Base-by-base conservation (phyloP, 2,113 vertebrate genomes). In the Leptodactylus fuscus region DNA sequence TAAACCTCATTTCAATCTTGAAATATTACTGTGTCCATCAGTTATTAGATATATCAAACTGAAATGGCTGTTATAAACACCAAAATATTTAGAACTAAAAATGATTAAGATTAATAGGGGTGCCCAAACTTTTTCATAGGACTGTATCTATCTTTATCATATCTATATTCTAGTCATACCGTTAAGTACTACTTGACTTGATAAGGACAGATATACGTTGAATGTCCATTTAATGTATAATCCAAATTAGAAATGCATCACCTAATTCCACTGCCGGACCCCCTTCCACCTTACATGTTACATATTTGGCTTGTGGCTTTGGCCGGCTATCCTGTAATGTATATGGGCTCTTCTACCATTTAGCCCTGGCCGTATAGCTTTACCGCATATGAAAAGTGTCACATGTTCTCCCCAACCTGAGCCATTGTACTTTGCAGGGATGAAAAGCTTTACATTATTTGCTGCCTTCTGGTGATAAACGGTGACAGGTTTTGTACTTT, bases 401-500 rank as follows among this genome's bases (percentile, higher is more conserved):
- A 24, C 24, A 11, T 71, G 15, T 53, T 73, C 46, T 27, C 16
- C 46, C 32, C 49, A 38, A 41, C 67, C 48, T 73, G n/a, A 16
- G 32, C 29, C 36, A n/a, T 36, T 71, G 11, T 46, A 34, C 24
- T 4, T 15, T 13, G 5, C 8, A 6, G 12, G 3, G 27, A 46
- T 44, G 27, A 75, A 75, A 13, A 44, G 48, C 12, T 55, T n/a
- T 74, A 74, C 60, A 60, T 74, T 83, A 44, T 38, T 38, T 11
- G 5, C 32, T 74, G 49, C 9, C 70, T 27, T 60, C 69, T 41
- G 13, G 34, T 74, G 81, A 74, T 55, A 44, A 73, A 74, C 74
- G 49, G 32, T 74, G 81, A 60, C 81, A 75, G 34, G 34, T 58
- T 51, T 58, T n/a, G 36, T 55, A 74, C 32, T 55, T 73, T 41